Evolutionary conservation across 2,113 vertebrate species (phyloP).

Genomic region (Phrynosoma blainvillii): DNA sequence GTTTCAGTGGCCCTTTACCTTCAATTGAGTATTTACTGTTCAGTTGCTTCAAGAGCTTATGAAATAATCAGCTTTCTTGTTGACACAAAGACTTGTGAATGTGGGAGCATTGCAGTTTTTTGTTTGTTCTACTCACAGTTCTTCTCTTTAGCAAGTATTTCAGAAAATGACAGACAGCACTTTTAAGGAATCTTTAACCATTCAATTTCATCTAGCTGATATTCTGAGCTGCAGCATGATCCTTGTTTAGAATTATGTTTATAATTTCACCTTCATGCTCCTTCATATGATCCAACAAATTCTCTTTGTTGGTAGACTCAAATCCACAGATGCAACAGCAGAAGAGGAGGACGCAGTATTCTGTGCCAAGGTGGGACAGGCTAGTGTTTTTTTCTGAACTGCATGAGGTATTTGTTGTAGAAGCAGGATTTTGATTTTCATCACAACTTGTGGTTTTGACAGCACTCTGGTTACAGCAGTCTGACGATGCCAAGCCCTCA

Average conservation of each 20-base stretch:
- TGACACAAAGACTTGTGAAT: conserved; percentile 52
- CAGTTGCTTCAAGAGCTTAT: conserved; percentile 19
- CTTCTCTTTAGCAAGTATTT: conserved; percentile 54
- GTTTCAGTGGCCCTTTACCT: conserved; percentile 40
- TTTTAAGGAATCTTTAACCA: conserved; percentile 37
- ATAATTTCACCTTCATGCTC: conserved; percentile 98
- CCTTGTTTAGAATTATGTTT: conserved; percentile 96
- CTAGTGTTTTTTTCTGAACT: conserved; percentile 70
- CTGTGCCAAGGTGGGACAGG: conserved; percentile 75
- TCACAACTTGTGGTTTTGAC: conserved; percentile 64
- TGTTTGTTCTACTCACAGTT: conserved; percentile 24
- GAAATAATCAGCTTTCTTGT: conserved; percentile 50
- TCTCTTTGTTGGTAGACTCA: conserved; percentile 95
- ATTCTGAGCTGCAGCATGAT: conserved; percentile 75
- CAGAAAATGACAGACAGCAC: conserved; percentile 45
- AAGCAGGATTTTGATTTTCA: conserved; percentile 71
- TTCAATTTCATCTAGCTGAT: conserved; percentile 63
- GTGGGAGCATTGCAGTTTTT: conserved; percentile 48
- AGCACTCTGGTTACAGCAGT: conserved; percentile 48
- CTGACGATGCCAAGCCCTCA: conserved; percentile 72
- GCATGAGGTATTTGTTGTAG: conserved; percentile 66
- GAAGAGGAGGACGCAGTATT: conserved; percentile 94
- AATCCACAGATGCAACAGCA: conserved; percentile 98
- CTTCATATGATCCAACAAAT: conserved; percentile 98
- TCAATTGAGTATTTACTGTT: conserved; percentile 35